A percentile compares a stretch with the other conserved stretches of the same genome.
These are phyloP conservation scores for Lepidocolaptes lacrymiger DNA, from an alignment of 2,797 vertebrate genomes.

Conservation along the genomic window DNA sequence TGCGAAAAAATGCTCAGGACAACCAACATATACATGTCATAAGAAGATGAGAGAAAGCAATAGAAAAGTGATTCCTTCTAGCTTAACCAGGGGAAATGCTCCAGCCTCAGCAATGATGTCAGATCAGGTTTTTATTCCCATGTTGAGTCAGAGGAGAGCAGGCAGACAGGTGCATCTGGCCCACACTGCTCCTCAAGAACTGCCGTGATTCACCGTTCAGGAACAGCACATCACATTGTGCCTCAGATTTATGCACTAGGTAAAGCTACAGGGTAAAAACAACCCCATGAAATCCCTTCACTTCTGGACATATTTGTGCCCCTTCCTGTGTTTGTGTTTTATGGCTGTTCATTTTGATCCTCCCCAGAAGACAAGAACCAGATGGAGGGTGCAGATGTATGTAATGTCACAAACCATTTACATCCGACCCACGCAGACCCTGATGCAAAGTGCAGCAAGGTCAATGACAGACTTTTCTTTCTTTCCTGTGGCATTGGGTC, in stretches of 20 bases:
- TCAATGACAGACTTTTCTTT: neutral
- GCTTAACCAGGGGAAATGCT: neutral
- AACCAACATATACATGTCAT: neutral
- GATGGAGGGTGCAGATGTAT: neutral
- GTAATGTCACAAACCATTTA: neutral
- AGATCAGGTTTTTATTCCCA: neutral
- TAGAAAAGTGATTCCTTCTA: neutral
- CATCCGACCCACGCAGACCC: neutral
- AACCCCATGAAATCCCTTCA: neutral
- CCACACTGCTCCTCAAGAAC: neutral
- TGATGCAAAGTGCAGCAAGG: neutral
- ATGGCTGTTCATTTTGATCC: neutral
- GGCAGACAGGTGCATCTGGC: neutral
- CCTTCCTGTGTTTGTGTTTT: neutral
- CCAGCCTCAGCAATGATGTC: neutral
- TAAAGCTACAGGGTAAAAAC: neutral
- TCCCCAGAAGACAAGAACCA: neutral
- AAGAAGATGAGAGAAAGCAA: neutral
- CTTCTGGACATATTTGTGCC: neutral
- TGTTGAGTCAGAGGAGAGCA: neutral
- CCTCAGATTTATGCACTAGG: neutral
- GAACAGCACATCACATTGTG: neutral
- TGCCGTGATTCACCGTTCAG: rapidly evolving
- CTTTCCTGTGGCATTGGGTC: neutral
- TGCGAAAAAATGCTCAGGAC: neutral